phyloP scores from a whole-genome alignment of 2,888 invertebrate species.

The Choristoneura rosaceana region DNA sequence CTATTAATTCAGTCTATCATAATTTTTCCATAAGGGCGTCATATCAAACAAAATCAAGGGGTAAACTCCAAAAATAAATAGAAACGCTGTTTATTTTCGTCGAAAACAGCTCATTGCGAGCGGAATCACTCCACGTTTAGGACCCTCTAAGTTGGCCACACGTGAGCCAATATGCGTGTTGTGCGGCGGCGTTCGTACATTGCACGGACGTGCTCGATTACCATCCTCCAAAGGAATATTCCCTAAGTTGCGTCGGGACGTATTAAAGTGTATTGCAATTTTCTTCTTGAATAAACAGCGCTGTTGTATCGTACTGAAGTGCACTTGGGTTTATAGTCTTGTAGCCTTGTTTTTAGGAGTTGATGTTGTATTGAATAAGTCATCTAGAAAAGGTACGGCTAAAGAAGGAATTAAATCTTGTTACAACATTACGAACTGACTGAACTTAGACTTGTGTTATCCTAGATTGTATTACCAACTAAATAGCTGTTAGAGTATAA shows the following conservation, averaged over 20 bases:
- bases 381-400: too few relatives aligned
- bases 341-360: neutral
- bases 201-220: constrained; percentile 28
- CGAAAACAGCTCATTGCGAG: constrained; percentile 12
- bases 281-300: constrained; percentile 5
- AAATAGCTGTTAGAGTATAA: too few relatives aligned
- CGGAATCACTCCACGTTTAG: constrained; percentile 29
- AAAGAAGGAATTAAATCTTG: too few relatives aligned
- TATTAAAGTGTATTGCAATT: constrained; percentile 6
- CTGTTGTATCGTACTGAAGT: neutral
- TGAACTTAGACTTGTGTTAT: too few relatives aligned
- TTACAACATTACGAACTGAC: too few relatives aligned
- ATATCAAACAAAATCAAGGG: too few relatives aligned
- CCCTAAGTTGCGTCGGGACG: constrained; percentile 2
- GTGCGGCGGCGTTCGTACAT: constrained; percentile 20
- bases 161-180: constrained; percentile 40
- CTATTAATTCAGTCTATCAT: too few relatives aligned
- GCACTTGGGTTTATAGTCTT: constrained; percentile 1
- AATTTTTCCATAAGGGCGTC: too few relatives aligned
- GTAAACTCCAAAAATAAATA: neutral
- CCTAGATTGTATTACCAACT: too few relatives aligned
- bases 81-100: constrained; percentile 20
- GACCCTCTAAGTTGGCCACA: constrained; percentile 16
- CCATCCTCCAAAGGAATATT: constrained; percentile 12
- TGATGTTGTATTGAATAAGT: too few relatives aligned